Evolutionary conservation across 2,888 invertebrate species (phyloP), one percentile per base, ranked within the genome.

Genomic region (Drosophila sordidula): DNA sequence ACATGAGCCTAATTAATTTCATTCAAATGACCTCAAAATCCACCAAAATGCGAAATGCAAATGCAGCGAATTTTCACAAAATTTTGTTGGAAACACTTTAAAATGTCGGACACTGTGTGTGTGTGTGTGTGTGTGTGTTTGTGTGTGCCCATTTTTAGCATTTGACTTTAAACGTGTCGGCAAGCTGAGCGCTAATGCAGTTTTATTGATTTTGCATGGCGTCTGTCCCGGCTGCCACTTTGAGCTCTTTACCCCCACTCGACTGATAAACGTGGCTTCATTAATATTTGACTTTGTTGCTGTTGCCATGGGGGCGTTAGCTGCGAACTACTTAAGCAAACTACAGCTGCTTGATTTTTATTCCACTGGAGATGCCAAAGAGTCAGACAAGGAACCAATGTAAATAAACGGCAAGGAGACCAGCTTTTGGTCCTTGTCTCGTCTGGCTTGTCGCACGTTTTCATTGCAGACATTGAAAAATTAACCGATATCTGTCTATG

Each of bases 1-100:
- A 82, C 85, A 85, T 75, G 78, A 76, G 59, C 83, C 90, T 90
- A 90, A 90, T 90, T 90, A 90, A 90, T 90, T 90, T 90, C 80
- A 89, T 90, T 88, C 57, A 80, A 75, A 72, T 80, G 80, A 78
- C 80, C 78, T 64, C 80, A 80, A 80, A 78, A 70, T 64, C 65
- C 68, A 52, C 29, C 64, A 62, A 65, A 80, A 66, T 77, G 54
- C 39, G 41, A 73, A 73, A 68, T 81, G 85, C 75, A 73, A 77
- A 80, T 78, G 72, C 77, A 66, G 74, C 69, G 49, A 63, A 63
- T 67, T 73, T 54, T 52, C 55, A 26, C 22, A 36, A 58, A 44
- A 72, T 56, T 77, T 62, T 67, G 51, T 32, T 56, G 44, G 5
- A 22, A 57, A 29, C 64, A 66, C 61, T 77, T 74, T 77, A 57